A percentile compares a stretch with the other conserved stretches of the same genome.
These are phyloP conservation scores for Cromileptes altivelis DNA, from an alignment of 2,113 vertebrate species.

Conservation along the genomic window DNA sequence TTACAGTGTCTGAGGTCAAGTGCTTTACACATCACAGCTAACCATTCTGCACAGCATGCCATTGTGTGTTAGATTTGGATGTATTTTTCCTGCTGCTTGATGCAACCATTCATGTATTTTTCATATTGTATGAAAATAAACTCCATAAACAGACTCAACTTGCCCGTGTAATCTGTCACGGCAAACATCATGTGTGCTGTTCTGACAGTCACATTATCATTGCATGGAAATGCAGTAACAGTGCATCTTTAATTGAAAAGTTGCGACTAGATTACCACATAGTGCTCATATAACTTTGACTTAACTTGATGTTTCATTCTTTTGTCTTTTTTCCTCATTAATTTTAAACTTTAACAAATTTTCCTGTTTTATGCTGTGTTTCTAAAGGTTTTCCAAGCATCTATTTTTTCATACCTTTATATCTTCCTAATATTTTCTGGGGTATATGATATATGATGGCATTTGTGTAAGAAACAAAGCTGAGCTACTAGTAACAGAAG, in stretches of 20 bases:
- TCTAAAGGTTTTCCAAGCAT: not conserved
- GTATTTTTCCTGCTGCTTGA: too few relatives aligned
- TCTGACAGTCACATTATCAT: not conserved
- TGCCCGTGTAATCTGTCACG: too few relatives aligned
- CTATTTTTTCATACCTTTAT: too few relatives aligned
- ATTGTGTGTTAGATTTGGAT: not conserved
- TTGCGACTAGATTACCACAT: not conserved
- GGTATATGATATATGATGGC: too few relatives aligned
- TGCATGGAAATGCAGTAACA: not conserved
- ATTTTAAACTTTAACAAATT: not conserved
- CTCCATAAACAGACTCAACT: too few relatives aligned
- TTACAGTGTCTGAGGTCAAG: conserved; percentile 11
- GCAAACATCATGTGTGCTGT: not conserved
- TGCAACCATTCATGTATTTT: not conserved
- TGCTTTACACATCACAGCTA: not conserved
- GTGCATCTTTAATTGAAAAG: not conserved
- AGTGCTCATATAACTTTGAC: not conserved
- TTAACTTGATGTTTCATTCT: not conserved
- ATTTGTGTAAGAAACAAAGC: too few relatives aligned
- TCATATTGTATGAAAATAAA: not conserved
- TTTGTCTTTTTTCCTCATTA: not conserved
- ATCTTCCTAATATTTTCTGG: too few relatives aligned
- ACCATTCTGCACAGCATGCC: not conserved
- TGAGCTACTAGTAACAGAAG: too few relatives aligned
- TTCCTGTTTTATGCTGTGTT: not conserved